A percentile compares a stretch with the other conserved stretches of the same genome.
These are phyloP conservation scores for Nyctibius grandis DNA, from an alignment of 2,797 vertebrate species.

Conservation along the genomic window DNA sequence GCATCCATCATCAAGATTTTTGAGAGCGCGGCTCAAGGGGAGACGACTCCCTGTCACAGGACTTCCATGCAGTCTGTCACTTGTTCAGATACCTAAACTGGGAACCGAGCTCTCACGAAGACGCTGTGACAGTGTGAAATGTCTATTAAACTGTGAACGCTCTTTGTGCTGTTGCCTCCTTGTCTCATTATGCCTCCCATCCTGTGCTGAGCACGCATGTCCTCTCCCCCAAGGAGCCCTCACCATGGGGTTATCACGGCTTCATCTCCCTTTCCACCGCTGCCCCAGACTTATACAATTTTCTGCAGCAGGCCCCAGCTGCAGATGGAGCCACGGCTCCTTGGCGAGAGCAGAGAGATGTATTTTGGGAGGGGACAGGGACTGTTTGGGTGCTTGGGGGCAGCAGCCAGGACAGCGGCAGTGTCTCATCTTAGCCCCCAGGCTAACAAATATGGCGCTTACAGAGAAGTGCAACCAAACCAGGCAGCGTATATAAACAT, in stretches of 20 bases:
- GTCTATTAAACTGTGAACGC: slow-evolving; percentile 3
- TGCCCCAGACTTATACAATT: not conserved
- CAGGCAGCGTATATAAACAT: not conserved
- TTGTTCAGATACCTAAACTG: not conserved
- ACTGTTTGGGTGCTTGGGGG: not conserved
- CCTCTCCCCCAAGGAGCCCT: not conserved
- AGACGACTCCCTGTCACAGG: slow-evolving; percentile 19
- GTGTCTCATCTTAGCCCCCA: not conserved
- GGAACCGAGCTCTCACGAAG: not conserved
- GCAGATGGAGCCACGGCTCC: not conserved
- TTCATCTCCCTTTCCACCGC: not conserved
- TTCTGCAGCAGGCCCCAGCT: not conserved
- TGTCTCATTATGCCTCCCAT: not conserved
- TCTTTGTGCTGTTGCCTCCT: not conserved
- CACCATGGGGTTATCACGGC: rapidly evolving
- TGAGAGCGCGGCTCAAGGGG: not conserved
- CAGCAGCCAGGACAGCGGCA: not conserved
- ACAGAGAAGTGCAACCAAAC: not conserved
- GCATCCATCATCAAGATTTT: slow-evolving; percentile 41
- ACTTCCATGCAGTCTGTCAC: slow-evolving; percentile 30
- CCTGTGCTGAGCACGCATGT: rapidly evolving
- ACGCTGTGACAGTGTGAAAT: not conserved
- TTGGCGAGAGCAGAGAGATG: rapidly evolving
- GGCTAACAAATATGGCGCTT: rapidly evolving
- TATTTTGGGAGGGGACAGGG: not conserved